These are phyloP conservation scores for Eucera pruinosa DNA, from an alignment of 2,888 invertebrate species.

Conservation along the genomic window DNA sequence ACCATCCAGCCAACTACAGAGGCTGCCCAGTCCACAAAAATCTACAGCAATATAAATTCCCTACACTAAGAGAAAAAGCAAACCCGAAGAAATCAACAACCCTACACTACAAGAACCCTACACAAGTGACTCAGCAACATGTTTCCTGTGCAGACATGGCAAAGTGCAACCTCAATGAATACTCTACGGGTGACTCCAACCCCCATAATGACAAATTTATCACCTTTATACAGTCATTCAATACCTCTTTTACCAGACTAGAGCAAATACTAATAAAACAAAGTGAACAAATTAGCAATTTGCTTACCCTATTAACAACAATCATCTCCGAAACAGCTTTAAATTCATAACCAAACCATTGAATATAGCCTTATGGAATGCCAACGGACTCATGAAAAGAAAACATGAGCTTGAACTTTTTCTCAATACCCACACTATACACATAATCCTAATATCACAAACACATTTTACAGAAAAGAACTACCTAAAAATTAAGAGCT, in stretches of 20 bases:
- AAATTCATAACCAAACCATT: not conserved
- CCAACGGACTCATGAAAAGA: not conserved
- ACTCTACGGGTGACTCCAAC: too few species aligned
- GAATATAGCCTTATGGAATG: not conserved
- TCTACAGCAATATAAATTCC: not conserved
- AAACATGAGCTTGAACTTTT: not conserved
- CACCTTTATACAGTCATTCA: too few species aligned
- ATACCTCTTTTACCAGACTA: not conserved
- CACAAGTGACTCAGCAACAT: too few species aligned
- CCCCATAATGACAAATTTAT: too few species aligned
- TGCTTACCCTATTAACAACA: not conserved
- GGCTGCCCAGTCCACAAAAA: not conserved
- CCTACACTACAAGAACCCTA: too few species aligned
- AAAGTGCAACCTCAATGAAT: too few species aligned
- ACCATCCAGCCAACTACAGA: not conserved
- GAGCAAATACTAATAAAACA: too few species aligned
- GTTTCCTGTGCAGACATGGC: too few species aligned
- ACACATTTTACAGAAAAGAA: not conserved
- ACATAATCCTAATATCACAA: not conserved
- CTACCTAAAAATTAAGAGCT: not conserved
- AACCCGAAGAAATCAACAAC: too few species aligned
- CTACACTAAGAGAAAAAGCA: not conserved
- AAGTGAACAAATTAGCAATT: not conserved
- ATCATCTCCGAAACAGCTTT: not conserved
- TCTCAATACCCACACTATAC: not conserved